Base-by-base conservation (phyloP, 2,888 invertebrate species). In the Latrodectus hesperus region DNA sequence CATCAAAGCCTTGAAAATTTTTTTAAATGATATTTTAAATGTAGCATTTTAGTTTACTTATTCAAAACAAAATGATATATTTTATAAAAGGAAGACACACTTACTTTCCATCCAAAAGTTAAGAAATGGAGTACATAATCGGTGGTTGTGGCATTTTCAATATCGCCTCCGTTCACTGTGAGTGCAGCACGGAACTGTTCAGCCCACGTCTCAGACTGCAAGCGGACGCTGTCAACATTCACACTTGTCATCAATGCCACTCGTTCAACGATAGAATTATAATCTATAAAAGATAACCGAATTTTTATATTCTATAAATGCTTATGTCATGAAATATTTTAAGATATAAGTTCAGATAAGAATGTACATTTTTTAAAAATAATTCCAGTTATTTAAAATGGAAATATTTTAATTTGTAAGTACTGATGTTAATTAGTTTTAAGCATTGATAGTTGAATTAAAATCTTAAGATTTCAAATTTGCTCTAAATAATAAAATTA, bases 71-170 rank as follows among this genome's bases (percentile, higher is more conserved):
- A 16, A 60, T 60, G 6, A 12, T 60, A 60, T 60, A 9, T 16
- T 16, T 60, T 60, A 0, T 10, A 60, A 60, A 60, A n/a, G 60
- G 16, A 60, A 6, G 16, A 52, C 10, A 8, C 12, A 53, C 77
- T 87, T 90, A 93, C 93, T 92, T 94, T 94, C 94, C 94, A 94
- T 65, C 93, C 93, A 91, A 94, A 94, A 1, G 94, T 93, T 9
- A 94, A 89, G 90, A 94, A 93, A 91, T 94, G 94, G 90, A 94
- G 91, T 53, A 94, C 87, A 90, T 94, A 94, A 90, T 94, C 94
- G n/a, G 91, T 70, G 70, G 92, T 90, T 12, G 93, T 92, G 1
- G 94, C 94, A 87, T 92, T 93, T 67, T 93, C 93, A 0, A 94
- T 89, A 90, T 94, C 94, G 4, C 94, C 94, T 3, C 94, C 94